Conservation (phyloP, 1,140 invertebrate genomes). For the Drosophila kikkawai region DNA sequence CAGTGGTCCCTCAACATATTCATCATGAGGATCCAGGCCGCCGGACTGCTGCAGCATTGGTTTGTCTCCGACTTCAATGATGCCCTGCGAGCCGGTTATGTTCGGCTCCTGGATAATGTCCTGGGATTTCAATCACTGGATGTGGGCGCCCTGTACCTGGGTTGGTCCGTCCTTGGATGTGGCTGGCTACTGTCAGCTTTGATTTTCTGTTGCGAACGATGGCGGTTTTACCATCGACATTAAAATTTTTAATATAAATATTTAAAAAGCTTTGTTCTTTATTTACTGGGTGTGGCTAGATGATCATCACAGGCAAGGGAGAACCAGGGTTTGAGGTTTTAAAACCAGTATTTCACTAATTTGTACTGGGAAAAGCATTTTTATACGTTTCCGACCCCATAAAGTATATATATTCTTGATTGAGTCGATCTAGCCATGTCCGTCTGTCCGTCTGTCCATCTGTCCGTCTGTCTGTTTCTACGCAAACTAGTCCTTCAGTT, state of each 20-base stretch:
- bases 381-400: too few relatives aligned
- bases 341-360: too few relatives aligned
- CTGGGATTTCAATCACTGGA: conserved; percentile 62
- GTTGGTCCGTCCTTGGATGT: conserved; percentile 47
- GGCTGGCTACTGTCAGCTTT: conserved; percentile 22
- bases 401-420: too few relatives aligned
- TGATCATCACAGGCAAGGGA: too few relatives aligned
- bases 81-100: conserved; percentile 66
- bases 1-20: conserved; percentile 58
- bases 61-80: conserved; percentile 71
- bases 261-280: too few relatives aligned
- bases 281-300: too few relatives aligned
- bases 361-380: too few relatives aligned
- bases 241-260: not conserved
- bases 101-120: conserved; percentile 63
- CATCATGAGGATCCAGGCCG: conserved; percentile 65
- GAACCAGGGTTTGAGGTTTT: too few relatives aligned
- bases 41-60: conserved; percentile 65
- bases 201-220: conserved; percentile 16
- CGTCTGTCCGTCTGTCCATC: too few relatives aligned
- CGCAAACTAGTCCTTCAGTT: too few relatives aligned
- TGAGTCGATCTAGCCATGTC: too few relatives aligned
- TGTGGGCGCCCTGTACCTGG: conserved; percentile 55
- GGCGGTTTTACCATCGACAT: conserved; percentile 1
- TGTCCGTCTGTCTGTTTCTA: too few relatives aligned